Conservation (phyloP, 2,888 invertebrate species). For the Cosmorhoe ocellata region DNA sequence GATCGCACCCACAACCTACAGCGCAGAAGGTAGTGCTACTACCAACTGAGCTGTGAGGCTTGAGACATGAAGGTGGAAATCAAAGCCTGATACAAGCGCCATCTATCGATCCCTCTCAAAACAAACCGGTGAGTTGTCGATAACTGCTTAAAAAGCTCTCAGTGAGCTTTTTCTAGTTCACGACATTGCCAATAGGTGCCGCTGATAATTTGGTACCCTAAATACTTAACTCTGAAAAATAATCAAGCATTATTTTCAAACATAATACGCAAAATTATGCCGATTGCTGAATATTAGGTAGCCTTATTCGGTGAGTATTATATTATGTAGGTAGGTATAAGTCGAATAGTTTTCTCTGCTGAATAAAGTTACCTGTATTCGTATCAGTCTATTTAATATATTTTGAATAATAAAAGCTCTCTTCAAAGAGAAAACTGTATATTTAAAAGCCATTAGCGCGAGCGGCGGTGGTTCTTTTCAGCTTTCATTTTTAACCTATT, state of each 20-base stretch:
- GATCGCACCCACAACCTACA: too few species aligned
- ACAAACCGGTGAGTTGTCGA: not conserved
- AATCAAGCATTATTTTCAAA: too few species aligned
- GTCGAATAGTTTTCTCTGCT: too few species aligned
- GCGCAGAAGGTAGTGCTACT: too few species aligned
- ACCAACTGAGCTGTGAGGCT: too few species aligned
- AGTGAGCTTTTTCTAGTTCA: not conserved
- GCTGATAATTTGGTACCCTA: not conserved
- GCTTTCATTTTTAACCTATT: constrained; percentile 39
- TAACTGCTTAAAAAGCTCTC: not conserved
- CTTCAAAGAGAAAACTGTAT: constrained; percentile 48
- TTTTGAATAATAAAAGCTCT: constrained; percentile 56
- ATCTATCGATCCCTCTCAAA: constrained; percentile 6
- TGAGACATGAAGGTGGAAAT: too few species aligned
- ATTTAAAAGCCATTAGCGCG: constrained; percentile 59
- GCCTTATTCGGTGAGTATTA: too few species aligned
- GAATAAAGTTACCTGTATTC: constrained; percentile 32
- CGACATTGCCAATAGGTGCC: constrained; percentile 2
- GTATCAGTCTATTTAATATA: constrained; percentile 53
- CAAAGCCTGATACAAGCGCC: too few species aligned
- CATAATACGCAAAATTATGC: too few species aligned
- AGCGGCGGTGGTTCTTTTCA: constrained; percentile 38
- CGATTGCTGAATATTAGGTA: too few species aligned
- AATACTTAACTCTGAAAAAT: too few species aligned
- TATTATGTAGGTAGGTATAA: too few species aligned